Conservation (phyloP, 2,888 invertebrate species). For the Dicranocentrus wangi region DNA sequence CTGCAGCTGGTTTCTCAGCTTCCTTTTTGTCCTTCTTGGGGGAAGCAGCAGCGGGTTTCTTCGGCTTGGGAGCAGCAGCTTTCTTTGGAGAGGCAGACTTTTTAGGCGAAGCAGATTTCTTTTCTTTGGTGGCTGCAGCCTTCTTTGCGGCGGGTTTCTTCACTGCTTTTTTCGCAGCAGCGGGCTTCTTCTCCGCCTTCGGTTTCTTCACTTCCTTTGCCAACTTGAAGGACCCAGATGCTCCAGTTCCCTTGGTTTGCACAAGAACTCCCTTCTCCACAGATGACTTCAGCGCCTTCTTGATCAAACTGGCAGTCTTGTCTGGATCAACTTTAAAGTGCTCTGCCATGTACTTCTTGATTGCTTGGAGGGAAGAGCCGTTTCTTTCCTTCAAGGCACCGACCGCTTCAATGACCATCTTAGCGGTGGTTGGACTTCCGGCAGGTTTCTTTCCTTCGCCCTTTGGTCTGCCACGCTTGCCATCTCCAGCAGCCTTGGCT, state of each 20-base stretch:
- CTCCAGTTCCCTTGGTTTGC: conserved; percentile 63
- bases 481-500: not conserved
- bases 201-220: conserved; percentile 1
- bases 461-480: not conserved
- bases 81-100: conserved; percentile 15
- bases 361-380: conserved; percentile 79
- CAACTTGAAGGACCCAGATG: conserved; percentile 53
- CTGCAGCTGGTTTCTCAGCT: conserved; percentile 19
- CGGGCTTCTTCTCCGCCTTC: not conserved
- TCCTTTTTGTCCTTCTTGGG: not conserved
- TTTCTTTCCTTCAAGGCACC: conserved; percentile 75
- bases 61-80: conserved; percentile 31
- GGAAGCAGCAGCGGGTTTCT: not conserved
- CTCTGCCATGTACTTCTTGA: conserved; percentile 80
- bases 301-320: conserved; percentile 79
- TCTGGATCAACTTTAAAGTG: conserved; percentile 79
- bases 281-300: conserved; percentile 78
- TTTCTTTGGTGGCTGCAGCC: conserved; percentile 13
- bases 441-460: not conserved
- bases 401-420: conserved; percentile 79
- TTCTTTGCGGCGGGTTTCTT: conserved; percentile 22
- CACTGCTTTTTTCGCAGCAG: not conserved
- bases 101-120: conserved; percentile 10
- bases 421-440: conserved; percentile 75
- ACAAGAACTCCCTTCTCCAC: conserved; percentile 75